Conservation (phyloP, 1,140 invertebrate genomes). For the Drosophila quadrilineata region DNA sequence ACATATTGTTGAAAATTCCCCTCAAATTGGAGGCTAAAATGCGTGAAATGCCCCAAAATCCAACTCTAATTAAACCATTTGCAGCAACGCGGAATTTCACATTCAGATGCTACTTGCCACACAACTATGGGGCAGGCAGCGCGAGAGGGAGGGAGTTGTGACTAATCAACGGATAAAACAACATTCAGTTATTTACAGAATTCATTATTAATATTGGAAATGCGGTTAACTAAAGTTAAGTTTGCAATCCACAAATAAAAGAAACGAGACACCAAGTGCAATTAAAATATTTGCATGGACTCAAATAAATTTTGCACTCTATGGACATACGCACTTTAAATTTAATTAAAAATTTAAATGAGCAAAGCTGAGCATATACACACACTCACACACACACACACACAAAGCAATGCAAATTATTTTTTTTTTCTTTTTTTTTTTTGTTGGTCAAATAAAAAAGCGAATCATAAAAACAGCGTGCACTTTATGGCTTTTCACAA, state of each 20-base stretch:
- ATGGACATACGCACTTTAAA: constrained; percentile 53
- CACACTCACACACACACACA: constrained; percentile 8
- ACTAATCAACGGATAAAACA: too few species aligned
- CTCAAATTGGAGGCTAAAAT: neutral
- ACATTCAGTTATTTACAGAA: too few species aligned
- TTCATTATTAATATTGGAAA: neutral
- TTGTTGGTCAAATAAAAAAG: constrained; percentile 64
- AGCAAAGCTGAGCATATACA: constrained; percentile 33
- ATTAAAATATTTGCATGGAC: constrained; percentile 41
- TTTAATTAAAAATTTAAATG: constrained; percentile 77
- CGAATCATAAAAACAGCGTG: constrained; percentile 42
- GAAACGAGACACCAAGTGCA: constrained; percentile 22
- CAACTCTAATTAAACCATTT: constrained; percentile 18
- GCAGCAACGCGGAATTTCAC: constrained; percentile 1
- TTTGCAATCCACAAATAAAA: too few species aligned
- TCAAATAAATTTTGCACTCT: constrained; percentile 15
- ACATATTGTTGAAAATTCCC: constrained; percentile 5
- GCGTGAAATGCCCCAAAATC: constrained; percentile 1
- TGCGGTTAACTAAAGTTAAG: too few species aligned
- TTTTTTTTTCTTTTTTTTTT: too few species aligned
- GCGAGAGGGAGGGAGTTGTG: too few species aligned
- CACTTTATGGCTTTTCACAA: constrained; percentile 58
- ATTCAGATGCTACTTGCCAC: neutral
- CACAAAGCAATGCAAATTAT: constrained; percentile 41
- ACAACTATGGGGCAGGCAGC: too few species aligned